A percentile compares a stretch with the other conserved stretches of the same genome.
phyloP scores from a whole-genome alignment of 2,888 invertebrate genomes.

The Chymomyza amoena region DNA sequence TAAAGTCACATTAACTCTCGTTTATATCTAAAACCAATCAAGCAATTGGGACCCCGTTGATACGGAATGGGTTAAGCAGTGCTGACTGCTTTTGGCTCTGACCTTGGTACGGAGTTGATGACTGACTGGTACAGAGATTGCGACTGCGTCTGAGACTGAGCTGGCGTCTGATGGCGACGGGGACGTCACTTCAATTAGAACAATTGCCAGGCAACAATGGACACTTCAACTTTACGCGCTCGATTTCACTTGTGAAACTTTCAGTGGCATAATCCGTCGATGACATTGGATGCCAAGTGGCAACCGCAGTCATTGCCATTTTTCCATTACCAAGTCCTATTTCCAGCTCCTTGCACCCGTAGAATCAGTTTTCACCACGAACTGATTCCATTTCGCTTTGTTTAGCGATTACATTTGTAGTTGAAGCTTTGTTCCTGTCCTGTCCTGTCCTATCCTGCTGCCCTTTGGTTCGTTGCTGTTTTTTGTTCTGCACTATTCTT shows the following conservation, averaged over 20 bases:
- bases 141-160: background rate
- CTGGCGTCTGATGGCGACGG: background rate
- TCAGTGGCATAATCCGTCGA: constrained; percentile 49
- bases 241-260: constrained; percentile 59
- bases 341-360: background rate
- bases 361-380: background rate
- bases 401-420: constrained; percentile 10
- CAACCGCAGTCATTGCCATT: background rate
- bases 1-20: no score
- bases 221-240: constrained; percentile 61
- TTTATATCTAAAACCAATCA: no score
- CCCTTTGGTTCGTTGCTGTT: background rate
- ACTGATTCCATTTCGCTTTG: background rate
- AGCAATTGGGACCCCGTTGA: no score
- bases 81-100: constrained; percentile 26
- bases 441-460: background rate
- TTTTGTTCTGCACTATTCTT: background rate
- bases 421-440: background rate
- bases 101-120: constrained; percentile 36
- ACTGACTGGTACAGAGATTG: no score
- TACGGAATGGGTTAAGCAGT: constrained; percentile 21
- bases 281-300: constrained; percentile 16
- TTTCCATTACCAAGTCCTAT: background rate
- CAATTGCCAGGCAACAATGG: constrained; percentile 50
- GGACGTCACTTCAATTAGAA: constrained; percentile 49